phyloP scores from a whole-genome alignment of 1,140 invertebrate genomes.

The Conus ventricosus region DNA sequence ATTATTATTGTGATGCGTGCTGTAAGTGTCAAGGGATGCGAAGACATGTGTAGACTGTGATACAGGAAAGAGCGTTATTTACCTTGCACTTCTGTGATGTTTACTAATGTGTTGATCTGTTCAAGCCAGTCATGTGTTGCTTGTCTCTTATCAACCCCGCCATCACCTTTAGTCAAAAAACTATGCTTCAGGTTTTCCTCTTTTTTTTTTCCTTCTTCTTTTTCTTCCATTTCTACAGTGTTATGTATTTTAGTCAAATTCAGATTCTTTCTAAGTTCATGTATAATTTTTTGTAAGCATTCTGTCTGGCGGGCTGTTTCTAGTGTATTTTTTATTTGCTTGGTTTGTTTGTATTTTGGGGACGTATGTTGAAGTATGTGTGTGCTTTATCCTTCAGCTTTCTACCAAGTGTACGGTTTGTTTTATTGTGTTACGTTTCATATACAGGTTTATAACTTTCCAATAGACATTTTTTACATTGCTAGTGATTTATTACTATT shows the following conservation, averaged over 20 bases:
- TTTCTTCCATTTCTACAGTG: neutral
- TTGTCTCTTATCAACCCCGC: neutral
- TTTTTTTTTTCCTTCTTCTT: neutral
- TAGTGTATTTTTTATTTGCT: too few species aligned
- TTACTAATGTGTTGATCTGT: neutral
- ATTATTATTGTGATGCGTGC: neutral
- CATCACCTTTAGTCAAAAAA: neutral
- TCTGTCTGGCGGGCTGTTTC: neutral
- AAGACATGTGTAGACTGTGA: neutral
- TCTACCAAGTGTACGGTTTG: too few species aligned
- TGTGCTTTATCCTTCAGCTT: too few species aligned
- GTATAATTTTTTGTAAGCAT: neutral
- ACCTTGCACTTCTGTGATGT: neutral
- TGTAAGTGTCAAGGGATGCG: neutral
- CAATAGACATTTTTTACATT: too few species aligned
- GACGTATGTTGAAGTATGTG: too few species aligned
- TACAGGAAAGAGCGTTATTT: neutral
- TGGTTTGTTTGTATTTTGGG: too few species aligned
- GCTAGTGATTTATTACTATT: neutral
- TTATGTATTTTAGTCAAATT: neutral
- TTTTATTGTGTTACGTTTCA: too few species aligned
- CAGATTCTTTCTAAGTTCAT: neutral
- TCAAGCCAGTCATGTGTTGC: neutral
- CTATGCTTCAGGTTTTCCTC: neutral
- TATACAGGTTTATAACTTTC: too few species aligned